Evolutionary conservation across 1,140 invertebrate genomes (phyloP).

Genomic region (Anastrepha ludens): DNA sequence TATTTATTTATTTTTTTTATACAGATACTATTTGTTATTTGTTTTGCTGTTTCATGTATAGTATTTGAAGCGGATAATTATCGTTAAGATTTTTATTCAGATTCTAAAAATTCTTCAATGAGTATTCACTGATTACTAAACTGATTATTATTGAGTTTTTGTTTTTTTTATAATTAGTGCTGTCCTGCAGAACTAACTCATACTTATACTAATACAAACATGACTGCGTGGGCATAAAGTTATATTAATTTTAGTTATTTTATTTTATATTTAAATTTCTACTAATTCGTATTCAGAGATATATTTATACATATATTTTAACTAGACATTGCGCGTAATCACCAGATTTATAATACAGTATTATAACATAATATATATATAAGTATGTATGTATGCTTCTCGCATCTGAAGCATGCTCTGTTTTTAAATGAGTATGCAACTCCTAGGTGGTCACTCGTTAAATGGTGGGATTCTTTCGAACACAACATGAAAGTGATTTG

Average conservation of each 20-base stretch:
- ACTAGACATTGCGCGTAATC: too few relatives aligned
- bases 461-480: slow-evolving; percentile 22
- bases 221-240: background rate
- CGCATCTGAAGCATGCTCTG: background rate
- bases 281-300: too few relatives aligned
- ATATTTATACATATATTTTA: too few relatives aligned
- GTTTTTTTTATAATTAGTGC: background rate
- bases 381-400: background rate
- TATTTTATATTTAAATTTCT: too few relatives aligned
- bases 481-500: background rate
- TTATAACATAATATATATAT: background rate
- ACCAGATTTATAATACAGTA: too few relatives aligned
- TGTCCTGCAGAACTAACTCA: too few relatives aligned
- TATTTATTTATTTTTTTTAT: slow-evolving; percentile 51
- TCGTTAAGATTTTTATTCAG: background rate
- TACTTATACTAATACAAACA: background rate
- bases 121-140: background rate
- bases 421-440: background rate
- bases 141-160: background rate
- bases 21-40: background rate
- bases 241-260: too few relatives aligned
- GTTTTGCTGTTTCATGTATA: background rate
- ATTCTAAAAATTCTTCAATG: background rate
- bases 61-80: background rate
- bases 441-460: background rate